Percentiles rank a stretch among this genome's conserved stretches.
Evolutionary conservation across 2,113 vertebrate genomes (phyloP).

Genomic region (Cranoglanis bouderius): DNA sequence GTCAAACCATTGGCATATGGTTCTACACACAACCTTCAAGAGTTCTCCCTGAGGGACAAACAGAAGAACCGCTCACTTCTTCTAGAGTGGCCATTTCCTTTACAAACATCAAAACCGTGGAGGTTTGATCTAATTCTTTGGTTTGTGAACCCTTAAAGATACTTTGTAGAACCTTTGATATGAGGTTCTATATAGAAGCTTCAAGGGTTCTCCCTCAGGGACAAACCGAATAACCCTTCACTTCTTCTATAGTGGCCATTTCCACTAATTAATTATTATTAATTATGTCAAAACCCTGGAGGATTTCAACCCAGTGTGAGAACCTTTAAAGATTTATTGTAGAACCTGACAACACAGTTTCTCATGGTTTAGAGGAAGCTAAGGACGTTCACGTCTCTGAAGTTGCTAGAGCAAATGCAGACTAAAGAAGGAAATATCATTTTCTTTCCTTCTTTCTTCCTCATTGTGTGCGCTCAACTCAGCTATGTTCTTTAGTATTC

Average conservation of each 20-base stretch:
- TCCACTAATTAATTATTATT: too few relatives aligned
- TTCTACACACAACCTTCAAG: background rate
- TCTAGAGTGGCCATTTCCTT: background rate
- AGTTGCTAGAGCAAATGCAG: background rate
- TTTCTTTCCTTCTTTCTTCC: background rate
- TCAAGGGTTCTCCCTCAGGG: background rate
- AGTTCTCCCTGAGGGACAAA: background rate
- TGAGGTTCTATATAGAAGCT: background rate
- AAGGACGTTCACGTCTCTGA: background rate
- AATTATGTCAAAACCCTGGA: background rate
- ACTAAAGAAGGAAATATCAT: background rate
- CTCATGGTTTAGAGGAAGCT: background rate
- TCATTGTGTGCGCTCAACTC: background rate
- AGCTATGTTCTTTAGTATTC: background rate
- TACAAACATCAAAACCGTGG: background rate
- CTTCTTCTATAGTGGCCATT: too few relatives aligned
- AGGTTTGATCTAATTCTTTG: background rate
- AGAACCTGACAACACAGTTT: background rate
- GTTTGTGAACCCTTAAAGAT: background rate
- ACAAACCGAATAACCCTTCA: background rate
- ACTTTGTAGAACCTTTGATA: background rate
- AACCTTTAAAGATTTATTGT: background rate
- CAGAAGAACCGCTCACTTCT: background rate
- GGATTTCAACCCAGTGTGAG: background rate
- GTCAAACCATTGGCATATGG: background rate